Evolutionary conservation across 2,797 vertebrate genomes (phyloP).

Genomic region (Champsocephalus esox): DNA sequence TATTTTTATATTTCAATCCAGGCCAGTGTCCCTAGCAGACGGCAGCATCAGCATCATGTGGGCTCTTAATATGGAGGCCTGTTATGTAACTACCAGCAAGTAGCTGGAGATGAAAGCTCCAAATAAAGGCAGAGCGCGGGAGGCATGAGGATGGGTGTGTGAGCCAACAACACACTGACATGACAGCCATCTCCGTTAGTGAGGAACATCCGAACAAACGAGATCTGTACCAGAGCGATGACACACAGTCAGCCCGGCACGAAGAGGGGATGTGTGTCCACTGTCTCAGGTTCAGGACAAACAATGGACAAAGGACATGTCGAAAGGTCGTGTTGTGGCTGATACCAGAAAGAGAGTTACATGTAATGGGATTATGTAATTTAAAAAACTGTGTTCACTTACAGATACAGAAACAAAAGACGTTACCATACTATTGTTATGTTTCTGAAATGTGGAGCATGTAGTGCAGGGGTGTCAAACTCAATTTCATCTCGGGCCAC

Average conservation of each 20-base stretch:
- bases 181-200: constrained; percentile 21
- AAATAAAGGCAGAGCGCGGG: constrained; percentile 42
- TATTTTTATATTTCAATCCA: constrained; percentile 33
- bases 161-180: constrained; percentile 17
- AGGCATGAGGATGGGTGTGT: constrained; percentile 12
- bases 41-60: constrained; percentile 29
- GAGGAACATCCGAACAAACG: constrained; percentile 27
- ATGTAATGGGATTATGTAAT: too few relatives aligned
- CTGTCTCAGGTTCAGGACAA: constrained; percentile 7
- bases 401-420: too few relatives aligned
- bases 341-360: too few relatives aligned
- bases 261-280: background rate
- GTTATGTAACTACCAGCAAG: constrained; percentile 52
- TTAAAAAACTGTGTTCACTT: too few relatives aligned
- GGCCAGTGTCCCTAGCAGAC: constrained; percentile 2
- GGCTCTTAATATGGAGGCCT: constrained; percentile 41
- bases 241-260: background rate
- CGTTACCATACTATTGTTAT: too few relatives aligned
- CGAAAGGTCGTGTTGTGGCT: background rate
- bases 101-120: constrained; percentile 35
- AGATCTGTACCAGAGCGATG: background rate
- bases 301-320: background rate
- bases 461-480: too few relatives aligned
- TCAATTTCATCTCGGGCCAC: too few relatives aligned
- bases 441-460: too few relatives aligned